These are phyloP conservation scores for Eristalis arbustorum DNA, from an alignment of 2,888 invertebrate species.

Conservation along the genomic window DNA sequence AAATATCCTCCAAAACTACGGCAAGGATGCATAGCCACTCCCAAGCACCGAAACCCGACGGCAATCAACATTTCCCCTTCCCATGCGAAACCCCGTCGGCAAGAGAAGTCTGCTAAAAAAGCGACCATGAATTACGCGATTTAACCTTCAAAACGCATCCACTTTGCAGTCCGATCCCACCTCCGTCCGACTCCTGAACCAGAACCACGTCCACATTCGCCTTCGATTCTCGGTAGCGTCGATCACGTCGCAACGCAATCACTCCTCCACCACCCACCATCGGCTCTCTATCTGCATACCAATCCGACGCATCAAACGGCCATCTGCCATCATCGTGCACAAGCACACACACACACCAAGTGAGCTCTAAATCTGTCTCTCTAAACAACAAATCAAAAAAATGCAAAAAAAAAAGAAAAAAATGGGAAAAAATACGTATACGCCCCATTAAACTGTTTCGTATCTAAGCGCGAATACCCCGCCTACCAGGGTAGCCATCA, in stretches of 20 bases:
- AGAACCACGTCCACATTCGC: too few relatives aligned
- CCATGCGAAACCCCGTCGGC: neutral
- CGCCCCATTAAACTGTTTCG: conserved; percentile 40
- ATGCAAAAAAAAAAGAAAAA: neutral
- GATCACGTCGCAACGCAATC: neutral
- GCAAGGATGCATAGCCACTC: neutral
- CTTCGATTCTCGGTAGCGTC: neutral
- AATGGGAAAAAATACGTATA: conserved; percentile 48
- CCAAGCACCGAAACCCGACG: neutral
- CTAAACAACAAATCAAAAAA: neutral
- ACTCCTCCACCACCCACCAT: neutral
- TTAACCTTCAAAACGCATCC: neutral
- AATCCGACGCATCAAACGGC: neutral
- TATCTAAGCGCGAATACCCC: conserved; percentile 30
- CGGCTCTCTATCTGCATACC: neutral
- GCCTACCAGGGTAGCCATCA: conserved; percentile 23
- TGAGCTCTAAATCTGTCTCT: neutral
- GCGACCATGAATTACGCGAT: neutral
- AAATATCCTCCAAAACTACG: too few relatives aligned
- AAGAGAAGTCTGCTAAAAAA: neutral
- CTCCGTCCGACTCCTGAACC: neutral
- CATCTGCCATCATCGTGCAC: neutral
- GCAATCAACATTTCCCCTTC: neutral
- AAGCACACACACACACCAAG: neutral
- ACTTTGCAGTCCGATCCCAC: neutral